Evolutionary conservation across 2,113 vertebrate genomes (phyloP), one percentile per base, ranked within the genome.

Genomic region (Psilopsiagon aurifrons): DNA sequence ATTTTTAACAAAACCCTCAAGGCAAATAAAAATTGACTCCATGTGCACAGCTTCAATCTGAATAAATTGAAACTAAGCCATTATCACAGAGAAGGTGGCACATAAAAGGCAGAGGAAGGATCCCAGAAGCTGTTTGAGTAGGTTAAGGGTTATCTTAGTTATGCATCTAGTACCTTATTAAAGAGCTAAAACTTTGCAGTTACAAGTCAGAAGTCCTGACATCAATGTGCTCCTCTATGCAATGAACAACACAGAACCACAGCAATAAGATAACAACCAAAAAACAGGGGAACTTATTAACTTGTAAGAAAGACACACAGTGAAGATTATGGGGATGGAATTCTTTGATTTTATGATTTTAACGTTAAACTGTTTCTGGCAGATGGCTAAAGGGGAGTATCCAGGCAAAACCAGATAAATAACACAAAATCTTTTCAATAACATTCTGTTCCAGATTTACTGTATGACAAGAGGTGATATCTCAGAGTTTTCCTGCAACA

Each of bases 21-120:
- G 92, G 85, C 71, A 88, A 93, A 95, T 94, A 83, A 92, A 97
- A 98, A 95, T 82, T 79, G 73, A 57, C 39, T 95, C 67, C 13
- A 2, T 90, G 52, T 70, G n/a, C 66, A 94, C 44, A 90, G 55
- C 71, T 66, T 86, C 41, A 77, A n/a, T 39, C 28, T 71, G 49
- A 71, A 85, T 44, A 95, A 96, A 95, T 43, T 92, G 46, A 90
- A 94, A 92, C 60, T 85, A 94, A 92, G 91, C 39, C 62, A 88
- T 93, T 90, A 80, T 86, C 11, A 39, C 52, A 67, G 83, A 96
- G 77, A 83, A 66, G 47, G 37, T 64, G 44, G 69, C 20, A 22
- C 60, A 33, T 47, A 64, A 46, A 39, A 75, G 69, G 51, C 35
- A 5, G 68, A 88, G 59, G 57, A 91, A 75, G 54, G 70, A 68